Conservation (phyloP, 2,888 invertebrate genomes). For the Notodromas monacha region DNA sequence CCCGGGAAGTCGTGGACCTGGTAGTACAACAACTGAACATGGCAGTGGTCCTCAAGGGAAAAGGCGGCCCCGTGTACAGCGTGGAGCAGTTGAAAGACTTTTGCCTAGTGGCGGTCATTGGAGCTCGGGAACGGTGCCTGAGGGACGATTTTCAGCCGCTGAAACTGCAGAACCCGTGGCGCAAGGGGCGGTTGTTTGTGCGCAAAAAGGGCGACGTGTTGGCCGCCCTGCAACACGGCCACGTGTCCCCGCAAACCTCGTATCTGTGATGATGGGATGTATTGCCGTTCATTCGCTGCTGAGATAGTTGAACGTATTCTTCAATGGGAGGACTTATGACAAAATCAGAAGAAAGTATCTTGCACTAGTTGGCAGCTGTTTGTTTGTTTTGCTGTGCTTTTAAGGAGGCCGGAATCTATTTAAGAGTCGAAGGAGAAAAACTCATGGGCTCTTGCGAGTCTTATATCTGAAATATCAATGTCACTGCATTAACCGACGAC, state of each 20-base stretch:
- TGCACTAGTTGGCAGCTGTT: too few species aligned
- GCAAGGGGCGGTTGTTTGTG: conserved; percentile 66
- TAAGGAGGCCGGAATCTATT: too few species aligned
- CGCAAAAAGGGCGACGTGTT: conserved; percentile 59
- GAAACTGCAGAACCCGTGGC: conserved; percentile 79
- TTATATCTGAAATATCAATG: too few species aligned
- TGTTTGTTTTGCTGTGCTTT: too few species aligned
- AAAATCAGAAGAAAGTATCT: too few species aligned
- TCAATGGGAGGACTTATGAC: too few species aligned
- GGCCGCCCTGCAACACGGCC: conserved; percentile 51
- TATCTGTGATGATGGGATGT: conserved; percentile 4
- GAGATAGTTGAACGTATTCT: too few species aligned
- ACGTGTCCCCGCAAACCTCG: not conserved
- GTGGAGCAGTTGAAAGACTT: conserved; percentile 48
- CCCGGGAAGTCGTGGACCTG: conserved; percentile 71
- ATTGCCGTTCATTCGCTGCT: too few species aligned
- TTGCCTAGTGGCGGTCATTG: conserved; percentile 78
- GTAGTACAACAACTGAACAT: conserved; percentile 83
- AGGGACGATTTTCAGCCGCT: conserved; percentile 76
- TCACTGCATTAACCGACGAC: too few species aligned
- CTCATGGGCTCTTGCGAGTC: too few species aligned
- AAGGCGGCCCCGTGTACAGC: conserved; percentile 41
- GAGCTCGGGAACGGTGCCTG: conserved; percentile 66
- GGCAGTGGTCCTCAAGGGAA: conserved; percentile 49
- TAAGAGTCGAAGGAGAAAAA: too few species aligned